These are phyloP conservation scores for Papilio polyxenes DNA, from an alignment of 1,140 invertebrate genomes.

Conservation along the genomic window DNA sequence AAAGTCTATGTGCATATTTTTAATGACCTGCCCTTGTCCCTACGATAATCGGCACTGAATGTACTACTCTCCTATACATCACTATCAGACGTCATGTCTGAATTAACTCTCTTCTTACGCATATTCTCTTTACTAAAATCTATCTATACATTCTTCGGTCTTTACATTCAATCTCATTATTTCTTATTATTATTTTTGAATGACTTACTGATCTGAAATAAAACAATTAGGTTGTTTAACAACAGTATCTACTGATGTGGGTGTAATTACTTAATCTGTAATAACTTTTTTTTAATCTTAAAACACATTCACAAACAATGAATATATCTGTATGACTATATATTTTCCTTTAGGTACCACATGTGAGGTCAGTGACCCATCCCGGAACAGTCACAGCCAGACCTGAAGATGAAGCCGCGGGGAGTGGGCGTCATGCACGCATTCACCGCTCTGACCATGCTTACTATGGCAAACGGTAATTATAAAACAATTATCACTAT, in stretches of 20 bases:
- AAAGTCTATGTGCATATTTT: too few species aligned
- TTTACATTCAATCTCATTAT: too few species aligned
- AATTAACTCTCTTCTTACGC: too few species aligned
- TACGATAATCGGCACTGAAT: too few species aligned
- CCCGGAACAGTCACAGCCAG: conserved; percentile 43
- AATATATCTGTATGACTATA: not conserved
- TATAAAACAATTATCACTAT: not conserved
- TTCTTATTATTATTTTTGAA: too few species aligned
- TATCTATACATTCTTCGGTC: too few species aligned
- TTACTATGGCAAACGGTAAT: conserved; percentile 91
- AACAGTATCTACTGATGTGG: not conserved
- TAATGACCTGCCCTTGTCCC: too few species aligned
- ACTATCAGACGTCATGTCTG: too few species aligned
- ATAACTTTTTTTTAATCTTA: not conserved
- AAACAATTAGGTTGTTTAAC: too few species aligned
- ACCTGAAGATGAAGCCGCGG: conserved; percentile 77
- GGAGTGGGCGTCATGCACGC: conserved; percentile 88
- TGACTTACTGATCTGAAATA: too few species aligned
- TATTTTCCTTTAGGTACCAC: conserved; percentile 44
- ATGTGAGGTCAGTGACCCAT: conserved; percentile 69
- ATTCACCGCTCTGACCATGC: conserved; percentile 90
- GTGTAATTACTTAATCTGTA: not conserved
- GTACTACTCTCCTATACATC: too few species aligned
- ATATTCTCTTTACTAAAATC: too few species aligned
- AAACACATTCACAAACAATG: not conserved